Evolutionary conservation across 2,888 invertebrate genomes (phyloP).

Genomic region (Epicampocera succincta): DNA sequence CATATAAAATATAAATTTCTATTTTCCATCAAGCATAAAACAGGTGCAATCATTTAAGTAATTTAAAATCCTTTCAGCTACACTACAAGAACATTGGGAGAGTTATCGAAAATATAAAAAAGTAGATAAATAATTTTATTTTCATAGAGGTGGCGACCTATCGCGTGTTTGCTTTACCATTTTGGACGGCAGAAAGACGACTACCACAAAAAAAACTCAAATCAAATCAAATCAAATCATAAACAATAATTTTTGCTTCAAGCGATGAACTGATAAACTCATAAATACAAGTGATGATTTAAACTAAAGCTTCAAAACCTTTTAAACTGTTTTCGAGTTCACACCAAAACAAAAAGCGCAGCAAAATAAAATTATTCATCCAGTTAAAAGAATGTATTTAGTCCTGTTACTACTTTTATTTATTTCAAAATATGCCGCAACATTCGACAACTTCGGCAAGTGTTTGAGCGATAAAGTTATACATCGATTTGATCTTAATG

Average conservation of each 20-base stretch:
- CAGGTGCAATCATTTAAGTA: slow-evolving; percentile 54
- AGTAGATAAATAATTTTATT: slow-evolving; percentile 58
- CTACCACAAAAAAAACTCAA: slow-evolving; percentile 35
- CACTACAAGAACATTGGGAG: slow-evolving; percentile 35
- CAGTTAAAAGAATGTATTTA: slow-evolving; percentile 19
- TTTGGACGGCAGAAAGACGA: slow-evolving; percentile 33
- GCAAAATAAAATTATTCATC: slow-evolving; percentile 1
- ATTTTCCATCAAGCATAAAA: slow-evolving; percentile 11
- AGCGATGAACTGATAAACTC: slow-evolving; percentile 49
- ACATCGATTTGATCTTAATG: slow-evolving; percentile 68
- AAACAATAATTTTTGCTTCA: slow-evolving; percentile 62
- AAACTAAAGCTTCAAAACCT: slow-evolving; percentile 61
- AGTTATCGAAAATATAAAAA: slow-evolving; percentile 43
- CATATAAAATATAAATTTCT: not conserved
- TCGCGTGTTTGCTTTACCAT: slow-evolving; percentile 67
- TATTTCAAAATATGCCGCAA: slow-evolving; percentile 1
- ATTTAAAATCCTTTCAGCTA: slow-evolving; percentile 34
- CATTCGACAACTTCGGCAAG: not conserved
- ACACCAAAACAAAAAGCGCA: slow-evolving; percentile 25
- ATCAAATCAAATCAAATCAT: slow-evolving; percentile 53
- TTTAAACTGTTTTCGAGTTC: slow-evolving; percentile 61
- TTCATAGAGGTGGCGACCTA: slow-evolving; percentile 71
- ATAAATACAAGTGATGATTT: slow-evolving; percentile 61
- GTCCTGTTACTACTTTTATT: slow-evolving; percentile 26
- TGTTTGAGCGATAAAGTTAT: slow-evolving; percentile 64